Percentiles rank a stretch among this genome's conserved stretches.
These are phyloP conservation scores for Styela plicata DNA, from an alignment of 23 tunicate genomes.

Conservation along the genomic window DNA sequence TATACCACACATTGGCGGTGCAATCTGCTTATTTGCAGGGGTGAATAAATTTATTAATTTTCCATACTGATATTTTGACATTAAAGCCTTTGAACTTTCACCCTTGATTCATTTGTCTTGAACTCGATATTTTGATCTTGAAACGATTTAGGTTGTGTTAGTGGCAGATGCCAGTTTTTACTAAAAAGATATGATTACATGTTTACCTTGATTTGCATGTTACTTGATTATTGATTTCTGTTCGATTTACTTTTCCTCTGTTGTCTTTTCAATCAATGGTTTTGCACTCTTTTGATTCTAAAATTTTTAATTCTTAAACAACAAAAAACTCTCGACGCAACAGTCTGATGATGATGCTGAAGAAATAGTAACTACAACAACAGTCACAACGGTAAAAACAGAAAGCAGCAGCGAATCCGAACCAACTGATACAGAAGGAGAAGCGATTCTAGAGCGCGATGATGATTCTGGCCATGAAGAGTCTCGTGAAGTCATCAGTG, in stretches of 20 bases:
- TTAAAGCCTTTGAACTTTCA: too few relatives aligned
- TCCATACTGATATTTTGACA: too few relatives aligned
- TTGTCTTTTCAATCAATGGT: too few relatives aligned
- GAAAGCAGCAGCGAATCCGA: conserved; percentile 7
- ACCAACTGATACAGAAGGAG: conserved; percentile 16
- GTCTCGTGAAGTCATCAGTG: background rate
- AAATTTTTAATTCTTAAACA: background rate
- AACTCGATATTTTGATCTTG: too few relatives aligned
- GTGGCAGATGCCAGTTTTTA: too few relatives aligned
- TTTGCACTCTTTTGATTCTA: background rate
- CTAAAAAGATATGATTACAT: too few relatives aligned
- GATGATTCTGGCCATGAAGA: background rate
- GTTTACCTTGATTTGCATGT: background rate
- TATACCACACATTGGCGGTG: too few relatives aligned
- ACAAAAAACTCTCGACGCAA: background rate
- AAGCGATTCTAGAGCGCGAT: background rate
- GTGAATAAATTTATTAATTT: too few relatives aligned
- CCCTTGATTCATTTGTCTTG: too few relatives aligned
- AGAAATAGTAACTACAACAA: background rate
- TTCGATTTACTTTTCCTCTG: background rate
- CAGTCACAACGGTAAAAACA: background rate
- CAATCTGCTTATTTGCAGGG: too few relatives aligned
- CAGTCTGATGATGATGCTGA: background rate
- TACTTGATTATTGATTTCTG: background rate
- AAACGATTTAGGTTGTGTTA: too few relatives aligned